phyloP scores from a whole-genome alignment of 2,888 invertebrate genomes.

The Sarcophaga caerulescens region DNA sequence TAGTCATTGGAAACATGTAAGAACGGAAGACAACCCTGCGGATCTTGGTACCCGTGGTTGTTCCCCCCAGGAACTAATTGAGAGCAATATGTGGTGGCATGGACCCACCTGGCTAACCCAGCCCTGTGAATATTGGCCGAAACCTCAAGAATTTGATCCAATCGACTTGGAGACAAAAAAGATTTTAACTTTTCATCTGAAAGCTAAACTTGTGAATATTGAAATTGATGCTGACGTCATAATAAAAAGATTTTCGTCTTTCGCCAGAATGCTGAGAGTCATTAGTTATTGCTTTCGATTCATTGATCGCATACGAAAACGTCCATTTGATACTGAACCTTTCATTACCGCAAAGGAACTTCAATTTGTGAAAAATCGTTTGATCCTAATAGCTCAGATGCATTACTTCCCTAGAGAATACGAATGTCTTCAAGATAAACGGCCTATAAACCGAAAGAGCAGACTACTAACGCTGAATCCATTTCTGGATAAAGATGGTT shows the following conservation, averaged over 20 bases:
- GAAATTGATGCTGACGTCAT: neutral
- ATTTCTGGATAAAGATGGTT: slow-evolving; percentile 34
- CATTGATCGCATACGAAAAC: neutral
- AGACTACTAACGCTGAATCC: slow-evolving; percentile 40
- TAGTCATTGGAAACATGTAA: neutral
- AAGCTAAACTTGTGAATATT: neutral
- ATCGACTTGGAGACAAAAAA: neutral
- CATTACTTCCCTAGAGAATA: neutral
- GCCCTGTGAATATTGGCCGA: neutral
- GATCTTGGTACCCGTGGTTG: neutral
- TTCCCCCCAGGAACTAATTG: neutral
- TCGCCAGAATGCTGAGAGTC: neutral
- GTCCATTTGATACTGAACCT: too few relatives aligned
- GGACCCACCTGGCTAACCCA: neutral
- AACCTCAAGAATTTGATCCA: slow-evolving; percentile 7
- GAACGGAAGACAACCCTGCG: neutral
- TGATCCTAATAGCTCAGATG: too few relatives aligned
- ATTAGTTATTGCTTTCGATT: neutral
- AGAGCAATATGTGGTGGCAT: neutral
- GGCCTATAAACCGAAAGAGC: neutral
- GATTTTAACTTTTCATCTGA: neutral
- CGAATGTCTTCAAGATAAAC: neutral
- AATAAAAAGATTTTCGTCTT: neutral
- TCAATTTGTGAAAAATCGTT: too few relatives aligned
- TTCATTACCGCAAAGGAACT: too few relatives aligned